A percentile compares a stretch with the other conserved stretches of the same genome.
These are phyloP conservation scores for Zaprionus capensis DNA, from an alignment of 1,140 invertebrate genomes.

Conservation along the genomic window DNA sequence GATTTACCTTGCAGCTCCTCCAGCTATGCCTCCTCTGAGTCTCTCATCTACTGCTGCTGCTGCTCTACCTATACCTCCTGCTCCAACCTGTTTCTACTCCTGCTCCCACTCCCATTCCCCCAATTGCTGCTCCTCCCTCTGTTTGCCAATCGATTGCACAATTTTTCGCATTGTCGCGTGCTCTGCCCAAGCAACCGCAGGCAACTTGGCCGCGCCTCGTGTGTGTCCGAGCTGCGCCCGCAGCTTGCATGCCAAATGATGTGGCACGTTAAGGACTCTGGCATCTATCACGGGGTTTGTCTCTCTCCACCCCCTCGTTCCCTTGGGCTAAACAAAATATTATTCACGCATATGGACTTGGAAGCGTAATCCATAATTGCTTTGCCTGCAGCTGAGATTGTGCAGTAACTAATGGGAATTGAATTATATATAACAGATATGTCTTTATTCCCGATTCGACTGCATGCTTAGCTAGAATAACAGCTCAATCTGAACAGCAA, in stretches of 20 bases:
- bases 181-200: constrained; percentile 70
- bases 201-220: constrained; percentile 70
- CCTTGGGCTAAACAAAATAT: constrained; percentile 60
- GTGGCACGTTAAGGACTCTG: constrained; percentile 11
- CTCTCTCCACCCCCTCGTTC: not conserved
- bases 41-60: not conserved
- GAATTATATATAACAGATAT: not conserved
- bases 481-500: not conserved
- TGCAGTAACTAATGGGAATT: not conserved
- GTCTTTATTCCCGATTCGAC: not conserved
- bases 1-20: constrained; percentile 26
- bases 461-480: not conserved
- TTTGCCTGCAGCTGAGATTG: constrained; percentile 50
- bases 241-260: constrained; percentile 73
- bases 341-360: constrained; percentile 79
- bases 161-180: constrained; percentile 81
- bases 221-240: constrained; percentile 69
- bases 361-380: constrained; percentile 78
- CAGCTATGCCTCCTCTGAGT: not conserved
- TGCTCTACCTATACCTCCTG: too few species aligned
- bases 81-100: not conserved
- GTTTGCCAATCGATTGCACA: constrained; percentile 74
- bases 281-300: not conserved
- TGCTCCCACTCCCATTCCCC: not conserved
- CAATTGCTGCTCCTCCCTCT: not conserved